Evolutionary conservation across 2,888 invertebrate species (phyloP).

Genomic region (Melanargia galathea): DNA sequence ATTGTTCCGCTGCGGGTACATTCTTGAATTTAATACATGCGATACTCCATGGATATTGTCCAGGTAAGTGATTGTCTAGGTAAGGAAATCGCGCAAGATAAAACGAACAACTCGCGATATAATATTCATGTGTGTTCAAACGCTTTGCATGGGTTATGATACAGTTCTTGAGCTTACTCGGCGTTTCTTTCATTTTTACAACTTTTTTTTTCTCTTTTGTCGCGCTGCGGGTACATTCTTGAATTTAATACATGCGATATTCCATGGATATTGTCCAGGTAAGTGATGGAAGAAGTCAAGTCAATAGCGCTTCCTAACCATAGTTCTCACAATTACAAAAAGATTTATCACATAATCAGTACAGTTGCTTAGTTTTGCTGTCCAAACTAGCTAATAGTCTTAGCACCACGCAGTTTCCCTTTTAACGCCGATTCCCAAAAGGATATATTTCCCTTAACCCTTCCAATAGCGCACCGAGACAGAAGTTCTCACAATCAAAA

Average conservation of each 20-base stretch:
- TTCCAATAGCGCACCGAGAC: background rate
- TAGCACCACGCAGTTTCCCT: conserved; percentile 21
- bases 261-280: background rate
- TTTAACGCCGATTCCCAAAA: conserved; percentile 40
- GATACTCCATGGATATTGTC: background rate
- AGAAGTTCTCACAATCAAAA: conserved; percentile 11
- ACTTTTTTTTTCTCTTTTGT: conserved; percentile 20
- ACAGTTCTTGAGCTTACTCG: conserved; percentile 32
- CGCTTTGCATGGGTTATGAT: conserved; percentile 41
- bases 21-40: background rate
- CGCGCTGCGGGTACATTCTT: conserved; percentile 6
- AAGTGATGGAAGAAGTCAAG: too few relatives aligned
- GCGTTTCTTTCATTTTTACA: conserved; percentile 23
- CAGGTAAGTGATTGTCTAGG: too few relatives aligned
- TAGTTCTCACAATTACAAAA: conserved; percentile 14
- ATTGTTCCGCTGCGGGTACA: conserved; percentile 12
- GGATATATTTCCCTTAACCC: conserved; percentile 36
- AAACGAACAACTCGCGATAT: conserved; percentile 43
- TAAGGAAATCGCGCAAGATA: conserved; percentile 56
- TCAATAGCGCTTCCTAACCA: background rate
- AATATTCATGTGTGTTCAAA: conserved; percentile 42
- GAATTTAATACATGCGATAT: background rate
- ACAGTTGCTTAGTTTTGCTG: background rate
- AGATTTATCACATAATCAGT: background rate
- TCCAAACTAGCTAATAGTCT: conserved; percentile 13